These are phyloP conservation scores for Benthosema pterotum DNA, from an alignment of 2,797 vertebrate species.

Conservation along the genomic window DNA sequence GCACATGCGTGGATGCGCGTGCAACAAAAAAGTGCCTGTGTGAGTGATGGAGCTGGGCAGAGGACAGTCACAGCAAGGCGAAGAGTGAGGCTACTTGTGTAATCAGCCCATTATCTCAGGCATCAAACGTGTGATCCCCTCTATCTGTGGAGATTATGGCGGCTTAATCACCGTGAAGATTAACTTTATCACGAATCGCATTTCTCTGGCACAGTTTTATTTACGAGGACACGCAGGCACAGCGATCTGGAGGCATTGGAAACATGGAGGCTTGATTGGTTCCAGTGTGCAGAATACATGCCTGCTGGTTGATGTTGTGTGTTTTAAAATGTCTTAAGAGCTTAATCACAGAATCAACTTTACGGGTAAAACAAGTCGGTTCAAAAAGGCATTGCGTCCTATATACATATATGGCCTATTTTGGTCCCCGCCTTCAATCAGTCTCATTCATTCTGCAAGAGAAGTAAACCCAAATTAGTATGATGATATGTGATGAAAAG, in stretches of 20 bases:
- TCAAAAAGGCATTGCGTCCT: background rate
- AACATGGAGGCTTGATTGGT: constrained; percentile 42
- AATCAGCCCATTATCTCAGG: constrained; percentile 42
- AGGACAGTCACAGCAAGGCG: no score
- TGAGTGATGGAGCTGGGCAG: background rate
- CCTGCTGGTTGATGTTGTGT: constrained; percentile 57
- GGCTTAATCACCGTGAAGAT: constrained; percentile 65
- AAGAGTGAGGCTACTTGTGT: constrained; percentile 16
- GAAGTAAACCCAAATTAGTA: no score
- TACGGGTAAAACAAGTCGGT: constrained; percentile 11
- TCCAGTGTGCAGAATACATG: constrained; percentile 28
- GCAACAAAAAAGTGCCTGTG: background rate
- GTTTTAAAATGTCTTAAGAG: constrained; percentile 41
- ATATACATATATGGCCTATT: no score
- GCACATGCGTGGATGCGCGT: no score
- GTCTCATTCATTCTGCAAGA: background rate
- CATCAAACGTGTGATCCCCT: constrained; percentile 55
- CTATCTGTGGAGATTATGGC: constrained; percentile 51
- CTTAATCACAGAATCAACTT: constrained; percentile 49
- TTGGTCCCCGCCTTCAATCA: background rate
- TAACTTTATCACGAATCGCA: constrained; percentile 64
- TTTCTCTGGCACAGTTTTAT: constrained; percentile 62
- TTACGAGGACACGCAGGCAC: constrained; percentile 55
- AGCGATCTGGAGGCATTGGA: background rate
- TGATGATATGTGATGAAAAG: no score